These are phyloP conservation scores for Trissolcus basalis DNA, from an alignment of 1,140 invertebrate species.

Conservation along the genomic window DNA sequence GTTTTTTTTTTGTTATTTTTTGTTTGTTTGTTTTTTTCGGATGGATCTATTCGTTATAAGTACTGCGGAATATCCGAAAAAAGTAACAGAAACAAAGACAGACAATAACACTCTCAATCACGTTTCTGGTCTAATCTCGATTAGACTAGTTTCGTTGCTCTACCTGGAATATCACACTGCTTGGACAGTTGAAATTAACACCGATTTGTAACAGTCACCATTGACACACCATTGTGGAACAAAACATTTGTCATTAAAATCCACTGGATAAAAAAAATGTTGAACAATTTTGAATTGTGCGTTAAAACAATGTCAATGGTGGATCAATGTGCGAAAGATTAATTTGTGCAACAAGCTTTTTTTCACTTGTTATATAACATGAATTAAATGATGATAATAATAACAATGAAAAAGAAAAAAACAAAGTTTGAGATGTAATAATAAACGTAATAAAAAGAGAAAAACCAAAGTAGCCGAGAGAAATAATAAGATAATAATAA, in stretches of 20 bases:
- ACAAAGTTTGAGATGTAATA: no score
- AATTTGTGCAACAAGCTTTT: no score
- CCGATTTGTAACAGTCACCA: not conserved
- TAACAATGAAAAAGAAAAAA: no score
- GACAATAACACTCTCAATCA: conserved; percentile 11
- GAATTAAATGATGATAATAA: no score
- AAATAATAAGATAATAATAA: not conserved
- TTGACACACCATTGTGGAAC: conserved; percentile 16
- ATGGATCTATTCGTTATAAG: conserved; percentile 47
- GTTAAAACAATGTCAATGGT: no score
- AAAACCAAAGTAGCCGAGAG: not conserved
- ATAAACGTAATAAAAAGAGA: no score
- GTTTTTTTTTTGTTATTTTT: not conserved
- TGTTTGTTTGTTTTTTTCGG: conserved; percentile 18
- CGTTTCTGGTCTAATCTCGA: conserved; percentile 58
- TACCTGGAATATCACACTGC: conserved; percentile 46
- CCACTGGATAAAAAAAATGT: no score
- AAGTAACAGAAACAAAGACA: conserved; percentile 5
- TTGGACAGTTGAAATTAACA: not conserved
- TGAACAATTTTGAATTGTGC: no score
- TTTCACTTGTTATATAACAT: no score
- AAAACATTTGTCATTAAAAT: no score
- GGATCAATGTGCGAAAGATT: no score
- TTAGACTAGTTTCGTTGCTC: conserved; percentile 57
- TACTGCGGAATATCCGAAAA: conserved; percentile 49